A percentile compares a stretch with the other conserved stretches of the same genome.
Evolutionary conservation across 1,140 invertebrate species (phyloP).

Genomic region (Leptopilina clavipes): DNA sequence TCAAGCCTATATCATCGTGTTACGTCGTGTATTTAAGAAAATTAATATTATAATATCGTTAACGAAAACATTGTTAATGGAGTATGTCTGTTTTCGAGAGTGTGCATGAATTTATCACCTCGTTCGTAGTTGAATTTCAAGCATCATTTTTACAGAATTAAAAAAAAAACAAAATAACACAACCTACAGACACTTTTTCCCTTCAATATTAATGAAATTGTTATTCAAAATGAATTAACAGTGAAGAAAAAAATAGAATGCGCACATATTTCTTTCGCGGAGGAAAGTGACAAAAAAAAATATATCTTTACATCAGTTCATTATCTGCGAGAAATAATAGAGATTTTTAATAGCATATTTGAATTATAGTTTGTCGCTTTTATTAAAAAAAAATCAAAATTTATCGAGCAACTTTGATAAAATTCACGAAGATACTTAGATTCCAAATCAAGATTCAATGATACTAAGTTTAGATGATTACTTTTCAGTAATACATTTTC

Average conservation of each 20-base stretch:
- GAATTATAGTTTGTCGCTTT: too few species aligned
- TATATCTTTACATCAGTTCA: too few species aligned
- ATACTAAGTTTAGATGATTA: too few species aligned
- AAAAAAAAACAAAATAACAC: not conserved
- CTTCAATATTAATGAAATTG: not conserved
- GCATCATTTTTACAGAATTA: not conserved
- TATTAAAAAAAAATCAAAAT: too few species aligned
- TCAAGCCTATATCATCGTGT: constrained; percentile 75
- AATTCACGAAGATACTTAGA: too few species aligned
- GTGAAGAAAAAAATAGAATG: not conserved
- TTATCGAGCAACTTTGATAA: not conserved
- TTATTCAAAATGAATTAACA: not conserved
- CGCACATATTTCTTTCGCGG: not conserved
- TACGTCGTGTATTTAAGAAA: constrained; percentile 66
- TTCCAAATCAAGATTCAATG: too few species aligned
- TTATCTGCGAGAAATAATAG: too few species aligned
- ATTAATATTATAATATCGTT: constrained; percentile 70
- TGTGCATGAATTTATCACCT: constrained; percentile 35
- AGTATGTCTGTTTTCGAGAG: constrained; percentile 53
- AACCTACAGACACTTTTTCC: not conserved
- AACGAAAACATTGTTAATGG: constrained; percentile 69
- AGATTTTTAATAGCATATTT: not conserved
- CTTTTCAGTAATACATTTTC: too few species aligned
- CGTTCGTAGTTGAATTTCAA: not conserved
- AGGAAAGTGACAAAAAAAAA: too few species aligned